Evolutionary conservation across 1,140 invertebrate genomes (phyloP).

Genomic region (Theocolax elegans): DNA sequence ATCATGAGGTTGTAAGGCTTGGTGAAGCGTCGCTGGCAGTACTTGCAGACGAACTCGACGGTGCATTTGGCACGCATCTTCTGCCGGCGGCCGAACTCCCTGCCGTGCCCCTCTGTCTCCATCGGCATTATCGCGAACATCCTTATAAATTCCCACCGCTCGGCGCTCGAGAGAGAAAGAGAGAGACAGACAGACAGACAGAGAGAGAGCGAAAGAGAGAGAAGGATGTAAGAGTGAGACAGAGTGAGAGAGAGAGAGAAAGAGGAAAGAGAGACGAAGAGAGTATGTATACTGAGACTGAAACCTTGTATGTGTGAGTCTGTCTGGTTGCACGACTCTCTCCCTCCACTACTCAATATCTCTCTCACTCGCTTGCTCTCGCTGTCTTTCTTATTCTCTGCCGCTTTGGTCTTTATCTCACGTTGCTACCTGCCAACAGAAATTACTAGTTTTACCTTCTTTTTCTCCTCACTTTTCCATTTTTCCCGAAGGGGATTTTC

Average conservation of each 20-base stretch:
- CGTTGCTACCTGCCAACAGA: slow-evolving; percentile 21
- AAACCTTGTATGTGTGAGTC: too few relatives aligned
- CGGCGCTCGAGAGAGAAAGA: slow-evolving; percentile 17
- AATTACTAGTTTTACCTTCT: not conserved
- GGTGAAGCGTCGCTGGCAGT: slow-evolving; percentile 97
- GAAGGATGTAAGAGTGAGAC: too few relatives aligned
- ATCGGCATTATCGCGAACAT: slow-evolving; percentile 83
- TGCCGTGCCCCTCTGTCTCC: slow-evolving; percentile 88
- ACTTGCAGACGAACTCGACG: slow-evolving; percentile 96
- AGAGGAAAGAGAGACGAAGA: too few relatives aligned
- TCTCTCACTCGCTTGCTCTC: not conserved
- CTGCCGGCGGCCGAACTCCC: slow-evolving; percentile 86
- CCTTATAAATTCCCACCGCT: slow-evolving; percentile 68
- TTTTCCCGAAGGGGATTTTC: too few relatives aligned
- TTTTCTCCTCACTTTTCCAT: not conserved
- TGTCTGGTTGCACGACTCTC: too few relatives aligned
- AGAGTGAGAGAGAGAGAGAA: too few relatives aligned
- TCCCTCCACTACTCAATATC: slow-evolving; percentile 36
- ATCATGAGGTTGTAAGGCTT: slow-evolving; percentile 99
- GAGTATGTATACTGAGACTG: too few relatives aligned
- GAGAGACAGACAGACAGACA: too few relatives aligned
- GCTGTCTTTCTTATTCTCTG: not conserved
- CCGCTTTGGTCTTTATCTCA: too few relatives aligned
- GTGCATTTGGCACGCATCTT: slow-evolving; percentile 92
- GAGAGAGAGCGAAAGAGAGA: too few relatives aligned